Percentiles rank a stretch among this genome's conserved stretches.
Conservation (phyloP, 2,888 invertebrate species). For the Clivina fossor region DNA sequence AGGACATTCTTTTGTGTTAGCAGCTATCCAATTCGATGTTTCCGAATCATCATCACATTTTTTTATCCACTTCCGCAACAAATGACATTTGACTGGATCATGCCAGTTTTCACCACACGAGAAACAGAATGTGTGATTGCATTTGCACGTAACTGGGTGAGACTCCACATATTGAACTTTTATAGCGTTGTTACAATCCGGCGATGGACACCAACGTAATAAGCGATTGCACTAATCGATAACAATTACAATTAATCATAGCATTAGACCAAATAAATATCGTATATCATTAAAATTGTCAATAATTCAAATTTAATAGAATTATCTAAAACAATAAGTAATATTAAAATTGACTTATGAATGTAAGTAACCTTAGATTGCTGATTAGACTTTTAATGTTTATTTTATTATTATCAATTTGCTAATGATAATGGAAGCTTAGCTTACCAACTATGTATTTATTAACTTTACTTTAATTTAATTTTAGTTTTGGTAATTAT, state of each 20-base stretch:
- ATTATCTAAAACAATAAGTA: no score
- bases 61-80: slow-evolving; percentile 95
- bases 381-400: no score
- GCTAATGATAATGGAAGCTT: no score
- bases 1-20: slow-evolving; percentile 99
- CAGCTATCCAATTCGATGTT: slow-evolving; percentile 99
- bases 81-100: slow-evolving; percentile 93
- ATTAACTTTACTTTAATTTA: no score
- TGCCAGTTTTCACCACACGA: slow-evolving; percentile 97
- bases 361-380: neutral
- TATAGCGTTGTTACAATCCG: slow-evolving; percentile 95
- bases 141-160: slow-evolving; percentile 90
- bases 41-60: slow-evolving; percentile 99
- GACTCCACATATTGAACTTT: slow-evolving; percentile 90
- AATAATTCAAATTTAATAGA: no score
- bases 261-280: no score
- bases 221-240: slow-evolving; percentile 87
- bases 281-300: no score
- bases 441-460: no score
- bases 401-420: no score
- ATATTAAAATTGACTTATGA: neutral
- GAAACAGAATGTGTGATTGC: slow-evolving; percentile 93
- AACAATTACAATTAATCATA: slow-evolving; percentile 29
- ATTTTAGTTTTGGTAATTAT: no score
- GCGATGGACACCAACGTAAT: slow-evolving; percentile 96